phyloP scores from a whole-genome alignment of 2,888 invertebrate genomes.

The Leucoptera coffeella region DNA sequence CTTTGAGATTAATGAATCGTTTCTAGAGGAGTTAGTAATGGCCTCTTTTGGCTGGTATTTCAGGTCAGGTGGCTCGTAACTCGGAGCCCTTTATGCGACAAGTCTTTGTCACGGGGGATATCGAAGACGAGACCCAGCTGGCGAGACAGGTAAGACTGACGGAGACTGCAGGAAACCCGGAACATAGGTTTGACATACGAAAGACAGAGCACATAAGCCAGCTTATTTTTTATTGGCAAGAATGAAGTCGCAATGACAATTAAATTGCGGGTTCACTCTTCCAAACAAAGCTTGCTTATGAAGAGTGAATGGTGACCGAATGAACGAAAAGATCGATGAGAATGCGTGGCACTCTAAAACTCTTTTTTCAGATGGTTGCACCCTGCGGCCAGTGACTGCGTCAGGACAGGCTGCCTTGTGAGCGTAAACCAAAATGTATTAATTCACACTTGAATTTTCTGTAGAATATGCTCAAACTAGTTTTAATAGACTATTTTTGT shows the following conservation, averaged over 20 bases:
- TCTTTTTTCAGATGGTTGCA: slow-evolving; percentile 35
- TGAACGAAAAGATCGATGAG: slow-evolving; percentile 9
- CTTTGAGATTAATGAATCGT: too few species aligned
- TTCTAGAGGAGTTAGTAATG: slow-evolving; percentile 4
- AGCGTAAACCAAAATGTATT: too few species aligned
- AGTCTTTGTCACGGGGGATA: slow-evolving; percentile 75
- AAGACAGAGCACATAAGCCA: slow-evolving; percentile 2
- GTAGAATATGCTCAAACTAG: too few species aligned
- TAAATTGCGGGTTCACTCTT: slow-evolving; percentile 25
- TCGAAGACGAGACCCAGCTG: slow-evolving; percentile 53
- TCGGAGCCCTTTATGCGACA: slow-evolving; percentile 96
- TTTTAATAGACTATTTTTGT: too few species aligned
- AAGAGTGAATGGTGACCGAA: background rate
- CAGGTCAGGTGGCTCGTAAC: slow-evolving; percentile 81
- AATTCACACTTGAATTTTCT: too few species aligned
- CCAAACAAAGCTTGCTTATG: slow-evolving; percentile 1
- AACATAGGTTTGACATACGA: slow-evolving; percentile 3
- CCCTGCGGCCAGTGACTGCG: slow-evolving; percentile 17
- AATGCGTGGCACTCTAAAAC: slow-evolving; percentile 27
- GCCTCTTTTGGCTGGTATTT: slow-evolving; percentile 30
- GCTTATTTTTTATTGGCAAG: slow-evolving; percentile 3
- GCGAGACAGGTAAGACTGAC: slow-evolving; percentile 57
- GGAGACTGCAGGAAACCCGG: background rate
- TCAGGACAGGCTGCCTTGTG: too few species aligned
- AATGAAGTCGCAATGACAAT: slow-evolving; percentile 22